Evolutionary conservation across 2,113 vertebrate species (phyloP).

Genomic region (Tapirus terrestris): DNA sequence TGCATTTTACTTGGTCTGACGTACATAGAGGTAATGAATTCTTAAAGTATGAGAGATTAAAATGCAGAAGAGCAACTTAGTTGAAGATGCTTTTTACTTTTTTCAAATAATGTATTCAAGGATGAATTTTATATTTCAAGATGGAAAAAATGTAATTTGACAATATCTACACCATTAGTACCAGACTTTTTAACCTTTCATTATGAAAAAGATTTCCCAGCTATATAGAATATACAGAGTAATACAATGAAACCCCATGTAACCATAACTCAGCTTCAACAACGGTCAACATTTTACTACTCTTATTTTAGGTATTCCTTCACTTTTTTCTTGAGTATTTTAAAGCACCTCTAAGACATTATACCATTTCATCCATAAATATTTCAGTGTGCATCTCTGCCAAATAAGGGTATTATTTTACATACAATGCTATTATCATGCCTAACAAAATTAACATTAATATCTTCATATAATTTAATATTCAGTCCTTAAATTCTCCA

Average conservation of each 20-base stretch:
- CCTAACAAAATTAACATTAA: neutral
- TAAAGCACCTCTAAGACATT: neutral
- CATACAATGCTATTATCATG: neutral
- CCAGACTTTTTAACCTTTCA: neutral
- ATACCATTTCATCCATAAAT: neutral
- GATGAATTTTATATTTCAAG: constrained; percentile 3
- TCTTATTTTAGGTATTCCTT: neutral
- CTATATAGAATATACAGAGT: neutral
- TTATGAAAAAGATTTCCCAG: neutral
- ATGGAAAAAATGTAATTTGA: neutral
- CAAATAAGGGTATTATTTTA: neutral
- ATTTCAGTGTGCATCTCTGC: neutral
- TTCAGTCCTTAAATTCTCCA: neutral
- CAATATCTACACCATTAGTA: neutral
- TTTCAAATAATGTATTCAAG: neutral
- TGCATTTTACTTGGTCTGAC: neutral
- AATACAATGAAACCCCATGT: neutral
- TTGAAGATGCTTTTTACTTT: neutral
- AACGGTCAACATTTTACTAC: neutral
- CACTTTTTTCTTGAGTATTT: neutral
- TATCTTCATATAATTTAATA: neutral
- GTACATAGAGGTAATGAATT: neutral
- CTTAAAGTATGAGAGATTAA: neutral
- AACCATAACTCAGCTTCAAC: neutral
- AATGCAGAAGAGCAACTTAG: neutral